These are phyloP conservation scores for Ceratina calcarata DNA, from an alignment of 1,140 invertebrate genomes.

Conservation along the genomic window DNA sequence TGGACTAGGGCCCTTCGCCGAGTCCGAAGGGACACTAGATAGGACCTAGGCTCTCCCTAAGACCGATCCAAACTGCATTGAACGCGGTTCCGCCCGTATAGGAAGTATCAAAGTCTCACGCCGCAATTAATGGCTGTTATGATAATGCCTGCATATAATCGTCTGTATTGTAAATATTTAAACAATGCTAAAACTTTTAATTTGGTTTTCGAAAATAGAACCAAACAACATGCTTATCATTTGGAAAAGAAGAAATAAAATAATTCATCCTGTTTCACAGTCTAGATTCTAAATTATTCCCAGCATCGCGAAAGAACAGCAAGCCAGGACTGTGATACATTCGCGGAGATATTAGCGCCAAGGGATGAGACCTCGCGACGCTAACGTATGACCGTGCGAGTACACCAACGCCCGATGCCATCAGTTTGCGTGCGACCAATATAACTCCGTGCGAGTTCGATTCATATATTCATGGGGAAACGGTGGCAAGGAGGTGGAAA, in stretches of 20 bases:
- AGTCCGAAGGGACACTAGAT: conserved; percentile 57
- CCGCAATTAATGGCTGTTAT: not conserved
- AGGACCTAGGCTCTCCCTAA: conserved; percentile 41
- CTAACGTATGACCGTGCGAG: conserved; percentile 62
- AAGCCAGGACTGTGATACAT: conserved; percentile 50
- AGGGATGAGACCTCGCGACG: conserved; percentile 64
- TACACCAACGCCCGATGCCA: conserved; percentile 41
- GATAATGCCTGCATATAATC: not conserved
- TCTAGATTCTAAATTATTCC: not conserved
- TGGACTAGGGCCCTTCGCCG: conserved; percentile 64
- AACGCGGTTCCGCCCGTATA: not conserved
- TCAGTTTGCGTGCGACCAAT: conserved; percentile 17
- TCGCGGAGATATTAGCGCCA: conserved; percentile 55
- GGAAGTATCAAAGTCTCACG: not conserved
- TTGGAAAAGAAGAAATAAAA: not conserved
- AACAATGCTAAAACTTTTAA: too few relatives aligned
- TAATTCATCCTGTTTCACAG: not conserved
- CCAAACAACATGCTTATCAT: not conserved
- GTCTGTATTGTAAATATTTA: too few relatives aligned
- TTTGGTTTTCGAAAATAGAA: too few relatives aligned
- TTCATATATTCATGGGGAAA: conserved; percentile 78
- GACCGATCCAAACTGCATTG: conserved; percentile 1
- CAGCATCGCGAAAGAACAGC: not conserved
- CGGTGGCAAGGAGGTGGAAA: conserved; percentile 35
- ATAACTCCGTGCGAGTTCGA: conserved; percentile 67